Evolutionary conservation across 1,140 invertebrate species (phyloP), one percentile per base, ranked within the genome.

Genomic region (Hesperophylax magnus): DNA sequence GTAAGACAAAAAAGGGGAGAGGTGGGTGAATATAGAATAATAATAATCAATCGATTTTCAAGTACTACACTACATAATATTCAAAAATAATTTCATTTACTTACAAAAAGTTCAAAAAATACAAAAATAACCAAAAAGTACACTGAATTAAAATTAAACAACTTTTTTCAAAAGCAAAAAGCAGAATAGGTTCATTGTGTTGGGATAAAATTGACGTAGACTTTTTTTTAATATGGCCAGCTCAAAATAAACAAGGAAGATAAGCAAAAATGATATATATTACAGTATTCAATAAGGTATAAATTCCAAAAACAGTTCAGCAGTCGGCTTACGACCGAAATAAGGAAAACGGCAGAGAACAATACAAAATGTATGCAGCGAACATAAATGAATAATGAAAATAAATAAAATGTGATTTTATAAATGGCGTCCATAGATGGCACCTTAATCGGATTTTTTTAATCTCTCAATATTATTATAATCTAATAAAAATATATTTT

Each of bases 21-120:
- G 22, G 34, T 67, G 54, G 53, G 78, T 77, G 47, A 52, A 69
- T 54, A 79, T 67, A 81, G 71, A 82, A 27, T 72, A 60, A 22
- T 67, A 31, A 65, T 65, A 78, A 78, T 76, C 82, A 83, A 83
- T 83, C 82, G 82, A 83, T 83, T 83, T 83, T 83, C 82, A 83
- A 78, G 79, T 63, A 52, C 82, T 83, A 83, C 82, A 79, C 77
- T 79, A 81, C 79, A 69, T 67, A 78, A 77, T 76, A 76, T 34
- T 31, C 39, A 76, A 65, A 63, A 58, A 24, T 74, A 74, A 69
- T 72, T 78, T 65, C 69, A 71, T 58, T 69, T 77, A 53, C 78
- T 78, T 81, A 78, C 65, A 78, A 69, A 67, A 76, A 56, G 27
- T 39, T 79, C 74, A 78, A 34, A 82, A 75, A 82, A 65, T 69